Base-by-base conservation (phyloP, 2,797 vertebrate species). In the Brachyalestes nurse region DNA sequence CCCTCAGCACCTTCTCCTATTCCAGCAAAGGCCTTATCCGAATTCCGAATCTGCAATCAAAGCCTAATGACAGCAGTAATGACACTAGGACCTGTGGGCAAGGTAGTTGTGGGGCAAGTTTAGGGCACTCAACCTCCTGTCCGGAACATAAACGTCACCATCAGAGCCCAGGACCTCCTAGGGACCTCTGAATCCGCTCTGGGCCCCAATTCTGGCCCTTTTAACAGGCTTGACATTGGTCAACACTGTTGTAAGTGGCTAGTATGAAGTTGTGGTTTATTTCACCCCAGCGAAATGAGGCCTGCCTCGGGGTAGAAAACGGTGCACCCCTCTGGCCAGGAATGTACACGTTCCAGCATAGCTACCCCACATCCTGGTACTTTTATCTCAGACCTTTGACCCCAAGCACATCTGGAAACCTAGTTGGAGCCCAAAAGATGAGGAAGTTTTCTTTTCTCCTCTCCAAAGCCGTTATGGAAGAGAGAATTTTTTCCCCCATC, bases 361-460 rank as follows among this genome's bases (percentile, higher is more conserved):
- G 88, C 90, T 91, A 91, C 92, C 88, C 93, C 95, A 96, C 95
- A 96, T 97, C 92, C 94, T 93, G 93, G 96, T 96, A 97, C 97
- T 99, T 99, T 97, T 95, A 96, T 97, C 96, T 96, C 90, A 92
- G 92, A 96, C 96, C 96, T 93, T 92, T 96, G 94, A 97, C 96
- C 95, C 84, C 75, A 47, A 84, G 89, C 89, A 97, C 97, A 99
- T 99, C 96, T 99, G 97, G 97, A 97, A 99, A 97, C 92, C 83
- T 94, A 95, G 93, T 95, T 95, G 94, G 91, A 95, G 92, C 92
- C 82, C 72, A 92, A 91, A 95, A 95, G 90, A 94, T 82, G 91
- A 94, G 94, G 94, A 98, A 95, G 94, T 97, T 97, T 96, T 95
- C 94, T 94, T 96, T 96, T 92, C 93, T 87, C 93, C 94, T 91